Percentiles rank a stretch among this genome's conserved stretches.
Conservation (phyloP, 2,797 vertebrate species). For the Margarornis squamiger region DNA sequence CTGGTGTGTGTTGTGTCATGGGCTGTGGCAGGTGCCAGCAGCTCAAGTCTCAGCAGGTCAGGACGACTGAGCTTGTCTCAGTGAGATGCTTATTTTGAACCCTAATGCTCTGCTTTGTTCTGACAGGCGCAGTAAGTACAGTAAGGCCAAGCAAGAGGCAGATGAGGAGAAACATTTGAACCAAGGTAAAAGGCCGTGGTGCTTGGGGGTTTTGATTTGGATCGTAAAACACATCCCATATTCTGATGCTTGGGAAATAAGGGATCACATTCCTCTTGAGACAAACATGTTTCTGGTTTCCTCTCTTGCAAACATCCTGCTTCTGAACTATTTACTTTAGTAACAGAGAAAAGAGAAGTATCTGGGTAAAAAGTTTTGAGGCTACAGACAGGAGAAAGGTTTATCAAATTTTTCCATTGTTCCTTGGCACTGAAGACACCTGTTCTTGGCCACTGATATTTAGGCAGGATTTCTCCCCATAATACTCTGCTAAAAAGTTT, state of each 20-base stretch:
- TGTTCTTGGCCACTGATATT: background rate
- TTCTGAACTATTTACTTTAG: background rate
- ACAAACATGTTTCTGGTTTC: background rate
- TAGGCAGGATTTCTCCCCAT: background rate
- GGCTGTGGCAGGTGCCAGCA: background rate
- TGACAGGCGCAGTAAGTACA: constrained; percentile 94
- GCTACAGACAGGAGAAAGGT: background rate
- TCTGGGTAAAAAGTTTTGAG: background rate
- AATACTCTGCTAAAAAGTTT: background rate
- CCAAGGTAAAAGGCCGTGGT: constrained; percentile 83
- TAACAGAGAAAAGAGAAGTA: background rate
- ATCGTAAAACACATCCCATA: background rate
- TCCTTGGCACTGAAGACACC: background rate
- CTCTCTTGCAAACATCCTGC: background rate
- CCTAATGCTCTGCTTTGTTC: background rate
- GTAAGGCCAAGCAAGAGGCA: constrained; percentile 96
- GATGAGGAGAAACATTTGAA: constrained; percentile 97
- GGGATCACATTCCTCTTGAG: background rate
- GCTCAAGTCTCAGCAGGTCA: constrained; percentile 17
- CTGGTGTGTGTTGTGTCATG: background rate
- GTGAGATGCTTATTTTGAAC: background rate
- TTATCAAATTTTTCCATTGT: background rate
- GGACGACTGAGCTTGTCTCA: background rate
- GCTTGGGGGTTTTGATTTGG: background rate
- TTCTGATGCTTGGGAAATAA: background rate